These are phyloP conservation scores for Sardina pilchardus DNA, from an alignment of 2,113 vertebrate species.

Conservation along the genomic window DNA sequence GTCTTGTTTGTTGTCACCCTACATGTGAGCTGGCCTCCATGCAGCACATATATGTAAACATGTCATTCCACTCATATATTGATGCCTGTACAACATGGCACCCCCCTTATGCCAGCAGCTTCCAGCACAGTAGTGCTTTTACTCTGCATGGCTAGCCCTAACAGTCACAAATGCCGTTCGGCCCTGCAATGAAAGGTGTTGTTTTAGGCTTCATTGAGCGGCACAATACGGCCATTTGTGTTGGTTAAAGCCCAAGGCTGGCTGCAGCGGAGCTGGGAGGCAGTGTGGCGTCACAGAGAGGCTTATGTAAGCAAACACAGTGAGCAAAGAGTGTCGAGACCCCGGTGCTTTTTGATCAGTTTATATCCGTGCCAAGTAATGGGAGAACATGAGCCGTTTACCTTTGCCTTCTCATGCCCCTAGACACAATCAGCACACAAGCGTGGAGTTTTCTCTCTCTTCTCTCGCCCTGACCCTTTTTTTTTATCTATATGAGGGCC, in stretches of 20 bases:
- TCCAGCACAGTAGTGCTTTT: too few relatives aligned
- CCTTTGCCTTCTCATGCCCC: background rate
- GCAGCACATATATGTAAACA: too few relatives aligned
- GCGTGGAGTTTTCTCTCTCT: background rate
- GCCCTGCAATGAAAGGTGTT: conserved; percentile 2
- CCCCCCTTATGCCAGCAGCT: too few relatives aligned
- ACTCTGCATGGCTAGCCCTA: too few relatives aligned
- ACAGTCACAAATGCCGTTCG: too few relatives aligned
- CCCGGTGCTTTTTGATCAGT: background rate
- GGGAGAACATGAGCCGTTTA: background rate
- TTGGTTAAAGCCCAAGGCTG: conserved; percentile 7
- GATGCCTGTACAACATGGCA: too few relatives aligned
- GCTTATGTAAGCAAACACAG: background rate
- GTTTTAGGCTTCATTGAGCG: conserved; percentile 7
- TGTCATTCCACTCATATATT: too few relatives aligned
- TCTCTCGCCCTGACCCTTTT: background rate
- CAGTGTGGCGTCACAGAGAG: background rate
- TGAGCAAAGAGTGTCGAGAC: background rate
- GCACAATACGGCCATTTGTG: background rate
- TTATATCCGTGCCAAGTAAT: background rate
- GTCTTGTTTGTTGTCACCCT: too few relatives aligned
- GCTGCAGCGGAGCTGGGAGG: background rate
- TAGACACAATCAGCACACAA: background rate
- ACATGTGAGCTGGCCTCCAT: too few relatives aligned
- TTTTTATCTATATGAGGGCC: background rate